Conservation (phyloP, 2,888 invertebrate genomes). For the Palloptera scutellata region DNA sequence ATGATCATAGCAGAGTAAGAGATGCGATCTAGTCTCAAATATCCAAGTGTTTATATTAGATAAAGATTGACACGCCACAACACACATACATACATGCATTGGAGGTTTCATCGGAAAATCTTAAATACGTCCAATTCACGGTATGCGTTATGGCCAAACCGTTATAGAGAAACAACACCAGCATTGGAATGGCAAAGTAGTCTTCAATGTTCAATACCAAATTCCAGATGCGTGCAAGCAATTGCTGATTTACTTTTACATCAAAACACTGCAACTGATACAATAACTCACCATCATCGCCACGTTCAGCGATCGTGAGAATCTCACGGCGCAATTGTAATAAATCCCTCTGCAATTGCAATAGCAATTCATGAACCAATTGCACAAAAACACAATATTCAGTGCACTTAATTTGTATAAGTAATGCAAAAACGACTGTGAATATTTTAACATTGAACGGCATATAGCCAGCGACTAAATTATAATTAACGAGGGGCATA, state of each 20-base stretch:
- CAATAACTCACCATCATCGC: constrained; percentile 34
- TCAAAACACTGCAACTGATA: constrained; percentile 39
- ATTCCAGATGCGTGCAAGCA: constrained; percentile 48
- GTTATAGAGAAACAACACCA: constrained; percentile 47
- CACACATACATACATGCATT: constrained; percentile 18
- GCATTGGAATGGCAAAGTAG: constrained; percentile 49
- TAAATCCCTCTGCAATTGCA: constrained; percentile 40
- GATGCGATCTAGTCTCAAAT: constrained; percentile 42
- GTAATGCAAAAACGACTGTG: constrained; percentile 37
- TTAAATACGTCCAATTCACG: constrained; percentile 52
- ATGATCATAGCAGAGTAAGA: constrained; percentile 34
- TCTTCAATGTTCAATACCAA: constrained; percentile 45
- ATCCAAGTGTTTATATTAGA: background rate
- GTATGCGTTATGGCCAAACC: constrained; percentile 44
- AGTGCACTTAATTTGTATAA: constrained; percentile 44
- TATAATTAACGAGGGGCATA: constrained; percentile 28
- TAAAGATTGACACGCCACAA: too few species aligned
- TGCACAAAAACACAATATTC: constrained; percentile 49
- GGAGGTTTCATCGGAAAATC: constrained; percentile 35
- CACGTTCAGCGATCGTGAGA: background rate
- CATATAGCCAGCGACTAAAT: constrained; percentile 31
- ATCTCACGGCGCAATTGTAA: constrained; percentile 37
- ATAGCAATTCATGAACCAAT: constrained; percentile 45
- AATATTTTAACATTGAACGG: constrained; percentile 29
- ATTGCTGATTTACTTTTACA: constrained; percentile 42